These are phyloP conservation scores for Engystomops pustulosus DNA, from an alignment of 2,113 vertebrate species.

Conservation along the genomic window DNA sequence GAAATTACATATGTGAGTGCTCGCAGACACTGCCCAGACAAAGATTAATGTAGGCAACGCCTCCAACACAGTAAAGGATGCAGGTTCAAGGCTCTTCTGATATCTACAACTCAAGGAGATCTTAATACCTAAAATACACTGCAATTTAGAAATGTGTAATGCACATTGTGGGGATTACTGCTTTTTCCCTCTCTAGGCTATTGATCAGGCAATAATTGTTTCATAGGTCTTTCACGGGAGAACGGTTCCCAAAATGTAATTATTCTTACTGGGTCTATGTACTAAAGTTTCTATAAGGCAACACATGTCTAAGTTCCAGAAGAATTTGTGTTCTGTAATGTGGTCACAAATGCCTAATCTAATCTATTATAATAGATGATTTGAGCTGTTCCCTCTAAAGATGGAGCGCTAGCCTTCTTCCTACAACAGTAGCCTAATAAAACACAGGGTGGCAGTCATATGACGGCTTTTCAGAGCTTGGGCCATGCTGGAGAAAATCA, in stretches of 20 bases:
- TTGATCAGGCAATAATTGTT: background rate
- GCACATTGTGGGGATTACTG: background rate
- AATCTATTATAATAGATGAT: background rate
- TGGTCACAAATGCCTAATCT: background rate
- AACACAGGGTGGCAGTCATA: constrained; percentile 17
- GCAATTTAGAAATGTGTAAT: background rate
- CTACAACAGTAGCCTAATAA: constrained; percentile 27
- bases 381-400: background rate
- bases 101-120: background rate
- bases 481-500: constrained; percentile 1
- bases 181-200: background rate
- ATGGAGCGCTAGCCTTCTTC: background rate
- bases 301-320: background rate
- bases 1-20: constrained; percentile 23
- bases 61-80: background rate
- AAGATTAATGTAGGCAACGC: background rate
- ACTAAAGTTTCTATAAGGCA: background rate
- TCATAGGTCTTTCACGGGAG: background rate
- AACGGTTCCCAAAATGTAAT: background rate
- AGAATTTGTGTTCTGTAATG: background rate
- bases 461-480: constrained; percentile 2
- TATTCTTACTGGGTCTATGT: background rate
- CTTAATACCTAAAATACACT: background rate
- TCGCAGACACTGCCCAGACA: background rate
- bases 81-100: background rate